Evolutionary conservation across 2,113 vertebrate genomes (phyloP), one percentile per base, ranked within the genome.

Genomic region (Amphiprion percula): DNA sequence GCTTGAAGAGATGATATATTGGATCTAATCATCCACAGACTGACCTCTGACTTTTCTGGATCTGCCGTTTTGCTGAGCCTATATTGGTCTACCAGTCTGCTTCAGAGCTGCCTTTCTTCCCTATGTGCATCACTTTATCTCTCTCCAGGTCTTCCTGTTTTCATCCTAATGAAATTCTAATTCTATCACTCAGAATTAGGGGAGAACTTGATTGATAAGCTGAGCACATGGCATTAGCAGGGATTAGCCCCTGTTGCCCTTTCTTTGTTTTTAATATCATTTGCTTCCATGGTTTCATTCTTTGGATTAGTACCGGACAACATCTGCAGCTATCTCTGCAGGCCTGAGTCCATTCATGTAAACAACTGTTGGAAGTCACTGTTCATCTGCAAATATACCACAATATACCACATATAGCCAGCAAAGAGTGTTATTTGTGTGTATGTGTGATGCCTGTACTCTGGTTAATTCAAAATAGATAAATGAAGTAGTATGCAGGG

Each of bases 181-280:
- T 74, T 58, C 41, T 37, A 30, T 58, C 2, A 4, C 19, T 10
- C 26, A 67, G 47, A 77, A 71, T 65, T 41, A 63, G 63, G 44
- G 17, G 44, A 52, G 39, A 72, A 55, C 23, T 26, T 75, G 53
- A 83, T 81, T 68, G 46, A 53, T 64, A 62, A 67, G 17, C 68
- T 67, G 67, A 82, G 56, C 4, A 16, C 17, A 10, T 12, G 21
- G 74, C 59, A 83, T 82, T 65, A 85, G 37, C 11, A 14, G 19
- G 62, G 67, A 54, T 88, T 87, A 88, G 81, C 77, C 67, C 63
- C 4, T 2, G 10, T 12, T 49, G 52, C 1, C 44, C 67, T 63
- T 28, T 75, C 49, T 77, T 85, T 69, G 68, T 80, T 87, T 89
- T 80, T 72, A 68, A 79, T 84, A 83, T 74, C 0, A 58, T 84